Conservation (phyloP, 2,797 vertebrate species). For the Artibeus lituratus region DNA sequence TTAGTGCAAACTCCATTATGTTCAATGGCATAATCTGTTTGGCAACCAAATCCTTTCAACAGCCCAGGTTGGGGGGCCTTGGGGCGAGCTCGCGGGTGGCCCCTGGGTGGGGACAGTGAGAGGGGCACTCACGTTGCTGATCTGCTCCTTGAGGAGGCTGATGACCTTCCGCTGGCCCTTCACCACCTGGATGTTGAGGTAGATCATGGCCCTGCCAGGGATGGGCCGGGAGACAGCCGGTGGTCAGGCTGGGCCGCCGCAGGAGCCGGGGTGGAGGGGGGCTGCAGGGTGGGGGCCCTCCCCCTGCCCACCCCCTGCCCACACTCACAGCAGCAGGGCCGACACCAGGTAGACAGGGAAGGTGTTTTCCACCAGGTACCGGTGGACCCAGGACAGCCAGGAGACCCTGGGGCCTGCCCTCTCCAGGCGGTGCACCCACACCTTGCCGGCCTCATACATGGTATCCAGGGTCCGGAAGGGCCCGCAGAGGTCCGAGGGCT, state of each 20-base stretch:
- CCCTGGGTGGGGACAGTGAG: background rate
- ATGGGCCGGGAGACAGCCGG: rapidly evolving
- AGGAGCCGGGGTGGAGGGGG: rapidly evolving
- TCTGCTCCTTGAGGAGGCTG: conserved; percentile 90
- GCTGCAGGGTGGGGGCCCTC: rapidly evolving
- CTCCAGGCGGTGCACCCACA: conserved; percentile 86
- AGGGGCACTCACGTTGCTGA: conserved; percentile 86
- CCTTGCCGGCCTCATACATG: conserved; percentile 89
- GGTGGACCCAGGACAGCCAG: conserved; percentile 85
- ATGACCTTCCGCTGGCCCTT: conserved; percentile 91
- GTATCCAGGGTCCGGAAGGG: conserved; percentile 88
- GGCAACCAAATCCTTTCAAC: background rate
- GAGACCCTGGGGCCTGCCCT: conserved; percentile 78
- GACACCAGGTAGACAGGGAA: conserved; percentile 88
- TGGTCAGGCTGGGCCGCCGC: background rate
- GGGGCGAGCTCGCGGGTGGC: rapidly evolving
- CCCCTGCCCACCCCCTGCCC: background rate
- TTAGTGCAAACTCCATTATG: rapidly evolving
- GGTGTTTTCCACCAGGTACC: conserved; percentile 90
- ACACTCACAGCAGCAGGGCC: conserved; percentile 88
- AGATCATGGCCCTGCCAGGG: conserved; percentile 87
- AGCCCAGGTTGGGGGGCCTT: background rate
- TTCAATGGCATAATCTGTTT: rapidly evolving
- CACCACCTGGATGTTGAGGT: conserved; percentile 93
- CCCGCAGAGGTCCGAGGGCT: conserved; percentile 88